phyloP scores from a whole-genome alignment of 2,797 vertebrate genomes.

The Micropoecilia bifurca region DNA sequence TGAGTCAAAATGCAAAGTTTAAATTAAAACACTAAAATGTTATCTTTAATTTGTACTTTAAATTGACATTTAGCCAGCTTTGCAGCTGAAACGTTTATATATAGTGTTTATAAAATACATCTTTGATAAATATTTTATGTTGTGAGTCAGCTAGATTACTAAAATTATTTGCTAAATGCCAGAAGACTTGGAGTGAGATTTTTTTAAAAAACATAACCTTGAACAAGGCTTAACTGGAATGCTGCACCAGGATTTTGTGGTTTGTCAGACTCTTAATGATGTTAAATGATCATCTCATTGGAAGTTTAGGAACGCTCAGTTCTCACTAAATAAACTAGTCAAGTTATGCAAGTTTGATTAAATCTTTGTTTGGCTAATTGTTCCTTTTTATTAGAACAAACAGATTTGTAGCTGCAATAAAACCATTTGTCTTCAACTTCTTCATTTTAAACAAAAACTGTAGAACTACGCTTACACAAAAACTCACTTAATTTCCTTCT shows the following conservation, averaged over 20 bases:
- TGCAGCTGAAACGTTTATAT: not conserved
- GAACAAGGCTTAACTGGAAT: not conserved
- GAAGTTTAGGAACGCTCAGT: slow-evolving; percentile 20
- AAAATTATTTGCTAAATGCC: not conserved
- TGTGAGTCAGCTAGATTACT: not conserved
- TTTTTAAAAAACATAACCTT: not conserved
- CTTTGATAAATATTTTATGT: not conserved
- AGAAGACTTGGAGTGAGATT: not conserved
- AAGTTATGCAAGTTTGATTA: slow-evolving; percentile 9
- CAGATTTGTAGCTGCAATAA: not conserved
- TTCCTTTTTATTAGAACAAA: not conserved
- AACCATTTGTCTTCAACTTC: not conserved
- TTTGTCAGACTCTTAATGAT: slow-evolving; percentile 7
- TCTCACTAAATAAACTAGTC: slow-evolving; percentile 16
- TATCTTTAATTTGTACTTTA: not conserved
- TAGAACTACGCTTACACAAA: not conserved
- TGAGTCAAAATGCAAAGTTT: not conserved
- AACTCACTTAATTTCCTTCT: not conserved
- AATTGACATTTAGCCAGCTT: not conserved
- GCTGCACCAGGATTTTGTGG: not conserved
- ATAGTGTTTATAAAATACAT: not conserved
- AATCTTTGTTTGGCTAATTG: slow-evolving; percentile 27
- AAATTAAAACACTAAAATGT: not conserved
- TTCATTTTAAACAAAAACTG: not conserved
- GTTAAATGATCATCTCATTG: not conserved